Evolutionary conservation across 2,113 vertebrate genomes (phyloP), one percentile per base, ranked within the genome.

Genomic region (Pseudorasbora parva): DNA sequence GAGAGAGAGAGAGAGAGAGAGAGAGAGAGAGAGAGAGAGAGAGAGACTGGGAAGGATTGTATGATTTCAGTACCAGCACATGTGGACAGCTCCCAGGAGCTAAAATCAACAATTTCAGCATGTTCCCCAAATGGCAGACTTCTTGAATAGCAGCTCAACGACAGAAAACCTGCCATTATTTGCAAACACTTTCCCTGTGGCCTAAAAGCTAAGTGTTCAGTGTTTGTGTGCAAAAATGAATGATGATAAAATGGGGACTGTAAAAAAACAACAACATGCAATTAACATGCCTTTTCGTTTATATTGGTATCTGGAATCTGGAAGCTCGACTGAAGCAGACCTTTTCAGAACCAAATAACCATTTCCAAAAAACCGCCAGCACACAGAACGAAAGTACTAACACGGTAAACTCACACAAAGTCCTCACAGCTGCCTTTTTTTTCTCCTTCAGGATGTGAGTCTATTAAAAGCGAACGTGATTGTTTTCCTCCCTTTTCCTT

Each of bases 401-500:
- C 56, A 30, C 12, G 0, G 51, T 41, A 14, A 37, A 62, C 27
- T 45, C 37, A 60, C 54, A 78, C 33, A 45, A 45, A 17, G 12
- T n/a, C 11, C 15, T 25, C 2, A 11, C 41, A 51, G 56, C 54
- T 14, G 23, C 37, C 5, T 71, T 49, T 54, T 56, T 30, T 30
- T n/a, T 64, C 77, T 71, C 47, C 56, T 43, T 12, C n/a, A 66
- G 54, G 59, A 85, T 57, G 45, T 5, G 9, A 82, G 57, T 57
- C 45, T 74, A 57, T 81, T 77, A 88, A 81, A 77, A 82, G 49
- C 25, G 45, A 66, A 60, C 6, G 1, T 27, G 47, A 83, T 83
- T 72, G 75, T 86, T 83, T 80, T 73, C 27, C 80, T 54, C 75
- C 84, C 76, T 84, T 87, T 89, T 71, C 87, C 78, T 85, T 64